phyloP scores from a whole-genome alignment of 2,797 vertebrate species.

The Heteromormyrus szaboi region DNA sequence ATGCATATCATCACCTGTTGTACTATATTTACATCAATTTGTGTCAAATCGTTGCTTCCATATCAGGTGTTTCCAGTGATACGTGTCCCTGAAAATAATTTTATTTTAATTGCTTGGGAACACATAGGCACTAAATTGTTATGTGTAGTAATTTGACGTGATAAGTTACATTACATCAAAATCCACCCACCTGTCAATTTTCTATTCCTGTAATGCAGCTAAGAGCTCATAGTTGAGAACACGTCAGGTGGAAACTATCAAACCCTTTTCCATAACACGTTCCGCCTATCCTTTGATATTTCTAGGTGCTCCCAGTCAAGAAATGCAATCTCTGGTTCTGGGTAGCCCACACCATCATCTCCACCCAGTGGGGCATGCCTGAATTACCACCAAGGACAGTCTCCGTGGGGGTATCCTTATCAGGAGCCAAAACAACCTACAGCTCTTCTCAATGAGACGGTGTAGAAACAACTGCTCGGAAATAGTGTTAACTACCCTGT shows the following conservation, averaged over 20 bases:
- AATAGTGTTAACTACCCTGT: neutral
- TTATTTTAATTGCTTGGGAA: neutral
- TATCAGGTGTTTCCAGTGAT: neutral
- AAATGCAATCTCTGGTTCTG: neutral
- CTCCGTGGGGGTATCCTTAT: neutral
- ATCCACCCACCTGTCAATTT: neutral
- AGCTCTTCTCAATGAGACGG: neutral
- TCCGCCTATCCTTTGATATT: neutral
- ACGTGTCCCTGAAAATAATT: neutral
- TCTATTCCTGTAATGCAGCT: neutral
- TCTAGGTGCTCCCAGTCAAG: neutral
- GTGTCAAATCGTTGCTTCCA: neutral
- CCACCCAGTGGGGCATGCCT: neutral
- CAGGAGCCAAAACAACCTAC: neutral
- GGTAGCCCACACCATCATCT: neutral
- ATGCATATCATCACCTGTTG: neutral
- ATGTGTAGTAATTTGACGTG: neutral
- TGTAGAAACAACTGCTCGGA: neutral
- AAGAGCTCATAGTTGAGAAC: neutral
- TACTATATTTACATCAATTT: neutral
- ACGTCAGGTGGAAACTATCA: neutral
- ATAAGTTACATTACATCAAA: neutral
- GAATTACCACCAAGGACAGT: neutral
- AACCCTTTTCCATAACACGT: neutral
- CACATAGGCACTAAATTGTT: neutral